Conservation (phyloP, 2,113 vertebrate species). For the Phyllostomus discolor region DNA sequence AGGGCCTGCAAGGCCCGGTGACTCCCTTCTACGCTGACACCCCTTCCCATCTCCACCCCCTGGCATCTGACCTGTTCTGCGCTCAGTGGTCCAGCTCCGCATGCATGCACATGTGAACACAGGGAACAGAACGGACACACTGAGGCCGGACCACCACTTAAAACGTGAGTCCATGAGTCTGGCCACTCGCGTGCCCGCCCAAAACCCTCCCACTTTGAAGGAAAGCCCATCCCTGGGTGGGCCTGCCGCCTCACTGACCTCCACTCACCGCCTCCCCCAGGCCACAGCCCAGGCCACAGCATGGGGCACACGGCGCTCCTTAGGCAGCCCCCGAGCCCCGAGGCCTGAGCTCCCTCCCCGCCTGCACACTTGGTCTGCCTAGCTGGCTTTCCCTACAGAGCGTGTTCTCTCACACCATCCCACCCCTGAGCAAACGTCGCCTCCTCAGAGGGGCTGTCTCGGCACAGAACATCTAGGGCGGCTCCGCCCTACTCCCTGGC, state of each 20-base stretch:
- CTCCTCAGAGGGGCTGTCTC: not conserved
- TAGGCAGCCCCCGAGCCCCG: not conserved
- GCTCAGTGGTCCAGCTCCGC: not conserved
- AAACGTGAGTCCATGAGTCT: not conserved
- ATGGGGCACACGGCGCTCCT: not conserved
- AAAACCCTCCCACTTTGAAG: not conserved
- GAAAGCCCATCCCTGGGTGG: not conserved
- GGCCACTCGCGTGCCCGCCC: not conserved
- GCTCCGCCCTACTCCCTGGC: not conserved
- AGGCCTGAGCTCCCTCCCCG: accelerated
- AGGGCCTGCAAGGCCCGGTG: not conserved
- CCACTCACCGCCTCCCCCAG: not conserved
- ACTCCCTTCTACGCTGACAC: not conserved
- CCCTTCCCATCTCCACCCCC: not conserved
- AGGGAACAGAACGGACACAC: not conserved
- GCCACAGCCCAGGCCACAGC: not conserved
- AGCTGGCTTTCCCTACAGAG: too few species aligned
- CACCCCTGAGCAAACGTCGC: accelerated
- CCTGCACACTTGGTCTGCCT: not conserved
- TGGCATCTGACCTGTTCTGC: not conserved
- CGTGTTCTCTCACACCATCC: not conserved
- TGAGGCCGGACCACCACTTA: not conserved
- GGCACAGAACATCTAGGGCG: not conserved
- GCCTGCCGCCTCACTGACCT: accelerated
- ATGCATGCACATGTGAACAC: not conserved